Percentiles rank a stretch among this genome's conserved stretches.
Conservation (phyloP, 2,888 invertebrate species). For the Acleris emargana region DNA sequence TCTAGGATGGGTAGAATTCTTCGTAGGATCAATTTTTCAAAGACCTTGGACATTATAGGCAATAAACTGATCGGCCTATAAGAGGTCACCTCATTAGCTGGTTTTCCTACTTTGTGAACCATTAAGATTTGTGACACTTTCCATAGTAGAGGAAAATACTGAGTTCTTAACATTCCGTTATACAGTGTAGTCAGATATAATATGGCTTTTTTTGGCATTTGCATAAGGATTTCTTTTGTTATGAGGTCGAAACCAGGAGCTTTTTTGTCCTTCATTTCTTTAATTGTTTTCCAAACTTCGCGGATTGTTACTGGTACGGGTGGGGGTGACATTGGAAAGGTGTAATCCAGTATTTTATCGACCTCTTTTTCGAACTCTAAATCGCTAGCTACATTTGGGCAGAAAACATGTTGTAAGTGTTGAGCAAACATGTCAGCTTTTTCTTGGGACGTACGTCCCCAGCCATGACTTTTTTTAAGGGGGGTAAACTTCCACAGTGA, state of each 20-base stretch:
- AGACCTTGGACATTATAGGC: not conserved
- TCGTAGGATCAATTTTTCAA: constrained; percentile 4
- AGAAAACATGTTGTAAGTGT: too few relatives aligned
- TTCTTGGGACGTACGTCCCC: constrained; percentile 16
- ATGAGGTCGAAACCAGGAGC: constrained; percentile 42
- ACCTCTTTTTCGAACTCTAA: too few relatives aligned
- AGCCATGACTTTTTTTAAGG: not conserved
- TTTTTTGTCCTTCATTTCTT: constrained; percentile 28
- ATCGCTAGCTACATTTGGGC: too few relatives aligned
- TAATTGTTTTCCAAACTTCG: too few relatives aligned
- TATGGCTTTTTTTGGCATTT: not conserved
- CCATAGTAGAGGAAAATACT: not conserved
- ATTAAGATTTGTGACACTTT: constrained; percentile 40
- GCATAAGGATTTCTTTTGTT: not conserved
- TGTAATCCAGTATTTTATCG: too few relatives aligned
- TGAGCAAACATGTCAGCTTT: constrained; percentile 14
- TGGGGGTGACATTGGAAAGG: too few relatives aligned
- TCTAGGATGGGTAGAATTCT: too few relatives aligned
- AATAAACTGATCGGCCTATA: too few relatives aligned
- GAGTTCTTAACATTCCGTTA: too few relatives aligned
- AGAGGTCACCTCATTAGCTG: too few relatives aligned
- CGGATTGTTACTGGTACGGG: constrained; percentile 17
- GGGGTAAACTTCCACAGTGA: not conserved
- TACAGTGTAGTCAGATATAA: too few relatives aligned
- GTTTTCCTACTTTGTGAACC: too few relatives aligned